phyloP scores from a whole-genome alignment of 2,888 invertebrate species.

The Polietes domitor region DNA sequence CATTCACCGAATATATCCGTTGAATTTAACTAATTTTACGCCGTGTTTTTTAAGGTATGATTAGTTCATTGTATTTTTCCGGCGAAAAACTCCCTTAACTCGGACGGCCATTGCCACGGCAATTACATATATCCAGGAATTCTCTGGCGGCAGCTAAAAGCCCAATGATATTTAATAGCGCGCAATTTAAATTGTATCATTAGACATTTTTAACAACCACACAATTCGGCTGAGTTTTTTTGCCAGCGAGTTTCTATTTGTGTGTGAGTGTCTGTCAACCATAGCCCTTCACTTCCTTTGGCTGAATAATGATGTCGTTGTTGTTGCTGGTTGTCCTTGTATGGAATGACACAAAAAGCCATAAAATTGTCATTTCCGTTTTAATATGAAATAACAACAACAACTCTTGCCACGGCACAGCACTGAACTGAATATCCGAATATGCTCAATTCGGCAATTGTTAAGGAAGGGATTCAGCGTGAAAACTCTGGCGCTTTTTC shows the following conservation, averaged over 20 bases:
- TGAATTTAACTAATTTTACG: background rate
- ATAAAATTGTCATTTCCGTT: slow-evolving; percentile 59
- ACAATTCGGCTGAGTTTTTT: background rate
- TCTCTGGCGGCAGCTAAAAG: background rate
- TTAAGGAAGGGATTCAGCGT: background rate
- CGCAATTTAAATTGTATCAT: slow-evolving; percentile 13
- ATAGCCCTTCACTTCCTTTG: slow-evolving; percentile 49
- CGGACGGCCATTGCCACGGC: background rate
- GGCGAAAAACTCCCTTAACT: background rate
- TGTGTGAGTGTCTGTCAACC: slow-evolving; percentile 27
- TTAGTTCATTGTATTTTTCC: background rate
- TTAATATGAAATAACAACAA: slow-evolving; percentile 40
- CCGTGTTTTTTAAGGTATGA: background rate
- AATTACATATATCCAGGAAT: background rate
- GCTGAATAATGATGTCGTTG: background rate
- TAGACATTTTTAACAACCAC: background rate
- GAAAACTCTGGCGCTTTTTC: too few species aligned
- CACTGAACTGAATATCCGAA: background rate
- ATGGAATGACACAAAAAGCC: slow-evolving; percentile 46
- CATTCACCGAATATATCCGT: background rate
- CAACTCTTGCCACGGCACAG: background rate
- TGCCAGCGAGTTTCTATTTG: slow-evolving; percentile 8
- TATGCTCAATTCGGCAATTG: background rate
- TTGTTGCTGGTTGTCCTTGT: background rate
- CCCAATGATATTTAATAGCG: background rate